Conservation (phyloP, 2,888 invertebrate species). For the Ophion costatus region DNA sequence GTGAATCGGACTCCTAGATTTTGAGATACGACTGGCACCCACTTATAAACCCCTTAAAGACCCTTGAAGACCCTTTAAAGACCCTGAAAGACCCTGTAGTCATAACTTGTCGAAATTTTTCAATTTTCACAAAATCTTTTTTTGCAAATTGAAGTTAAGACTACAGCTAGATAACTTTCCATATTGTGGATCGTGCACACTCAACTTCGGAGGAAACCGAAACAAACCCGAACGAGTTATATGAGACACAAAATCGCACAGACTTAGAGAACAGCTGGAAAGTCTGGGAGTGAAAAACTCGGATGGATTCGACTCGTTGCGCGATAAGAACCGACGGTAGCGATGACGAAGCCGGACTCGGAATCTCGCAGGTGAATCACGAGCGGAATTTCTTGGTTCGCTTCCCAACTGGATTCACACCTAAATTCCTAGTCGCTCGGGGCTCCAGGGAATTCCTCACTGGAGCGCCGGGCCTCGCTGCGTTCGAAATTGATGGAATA, state of each 20-base stretch:
- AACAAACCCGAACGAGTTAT: neutral
- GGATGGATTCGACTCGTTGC: slow-evolving; percentile 8
- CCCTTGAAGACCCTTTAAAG: too few relatives aligned
- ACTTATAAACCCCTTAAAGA: too few relatives aligned
- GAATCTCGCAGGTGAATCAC: slow-evolving; percentile 20
- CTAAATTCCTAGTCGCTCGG: slow-evolving; percentile 9
- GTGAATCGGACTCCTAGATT: too few relatives aligned
- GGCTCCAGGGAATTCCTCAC: slow-evolving; percentile 13
- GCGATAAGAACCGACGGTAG: slow-evolving; percentile 29
- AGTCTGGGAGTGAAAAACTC: slow-evolving; percentile 12
- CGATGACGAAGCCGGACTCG: neutral
- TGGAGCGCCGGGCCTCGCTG: neutral
- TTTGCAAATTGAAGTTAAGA: too few relatives aligned
- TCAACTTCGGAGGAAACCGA: too few relatives aligned
- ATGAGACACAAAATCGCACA: neutral
- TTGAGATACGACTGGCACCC: too few relatives aligned
- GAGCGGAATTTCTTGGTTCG: slow-evolving; percentile 7
- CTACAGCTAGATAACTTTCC: too few relatives aligned
- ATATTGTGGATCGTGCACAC: too few relatives aligned
- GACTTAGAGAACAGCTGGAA: neutral
- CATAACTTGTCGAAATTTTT: too few relatives aligned
- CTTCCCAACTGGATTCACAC: slow-evolving; percentile 25
- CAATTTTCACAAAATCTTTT: too few relatives aligned
- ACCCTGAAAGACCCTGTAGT: too few relatives aligned
- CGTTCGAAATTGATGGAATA: neutral